Base-by-base conservation (phyloP, 1,140 invertebrate genomes). In the Diachasma alloeum region DNA sequence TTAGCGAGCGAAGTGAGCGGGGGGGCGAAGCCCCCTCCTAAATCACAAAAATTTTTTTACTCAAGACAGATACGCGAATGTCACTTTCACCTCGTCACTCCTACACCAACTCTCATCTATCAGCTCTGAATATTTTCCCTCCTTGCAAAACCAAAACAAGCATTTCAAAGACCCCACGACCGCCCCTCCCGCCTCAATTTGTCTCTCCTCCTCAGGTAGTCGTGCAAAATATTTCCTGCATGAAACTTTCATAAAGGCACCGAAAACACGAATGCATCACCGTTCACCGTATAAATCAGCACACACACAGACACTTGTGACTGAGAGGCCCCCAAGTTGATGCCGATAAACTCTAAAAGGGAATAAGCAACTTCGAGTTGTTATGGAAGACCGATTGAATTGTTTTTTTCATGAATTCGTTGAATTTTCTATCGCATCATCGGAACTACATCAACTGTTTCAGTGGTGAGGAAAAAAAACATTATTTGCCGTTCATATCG, bases 181-280 rank as follows among this genome's bases (percentile, higher is more conserved):
- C 31, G 2, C 31, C 31, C 31, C 39, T 6, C 39, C 39, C 71
- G 69, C 75, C 39, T 70, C 80, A 85, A 84, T 84, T 84, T 84
- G 81, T 84, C 82, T 80, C 72, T 75, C 26, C 48, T 79, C 31
- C 26, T 31, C 31, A 31, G 44, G 39, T 22, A 24, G 53, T 44
- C 48, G 70, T 36, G 72, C 53, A 48, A 73, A 72, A 80, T 75
- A 78, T 81, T 83, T 81, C 72, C 76, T 73, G 78, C 76, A 79
- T 82, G 79, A 83, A 81, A 83, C 73, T 83, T 83, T 83, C 80
- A 83, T 80, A 80, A 79, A 81, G 56, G 19, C 39, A 66, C 70
- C 48, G 44, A 46, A 72, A 69, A 63, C 63, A 72, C 15, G 44
- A 31, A 22, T 26, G 56, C 75, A 78, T 78, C 74, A 72, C 15